Conservation (phyloP, 2,888 invertebrate genomes). For the Ormyrus rosae region DNA sequence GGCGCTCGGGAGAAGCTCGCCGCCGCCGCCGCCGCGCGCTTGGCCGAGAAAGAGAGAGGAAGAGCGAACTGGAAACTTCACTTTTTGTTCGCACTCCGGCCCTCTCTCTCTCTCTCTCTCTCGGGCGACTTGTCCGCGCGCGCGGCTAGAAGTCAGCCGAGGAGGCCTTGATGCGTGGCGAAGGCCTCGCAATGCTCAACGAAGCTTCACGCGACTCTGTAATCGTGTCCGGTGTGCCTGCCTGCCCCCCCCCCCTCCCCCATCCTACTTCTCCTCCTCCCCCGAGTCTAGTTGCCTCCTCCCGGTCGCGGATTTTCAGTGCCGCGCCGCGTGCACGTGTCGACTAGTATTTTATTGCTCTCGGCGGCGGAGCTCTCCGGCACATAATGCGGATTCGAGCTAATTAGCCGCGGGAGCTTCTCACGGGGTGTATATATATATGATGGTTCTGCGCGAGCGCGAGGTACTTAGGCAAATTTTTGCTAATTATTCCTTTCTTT, state of each 20-base stretch:
- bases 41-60: neutral
- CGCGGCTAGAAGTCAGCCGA: constrained; percentile 9
- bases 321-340: neutral
- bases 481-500: constrained; percentile 27
- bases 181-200: constrained; percentile 73
- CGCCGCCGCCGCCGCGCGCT: too few species aligned
- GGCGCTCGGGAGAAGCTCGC: neutral
- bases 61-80: constrained; percentile 46
- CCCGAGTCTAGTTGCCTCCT: constrained; percentile 37
- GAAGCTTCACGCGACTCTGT: constrained; percentile 72
- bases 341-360: constrained; percentile 33
- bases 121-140: neutral
- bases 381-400: constrained; percentile 36
- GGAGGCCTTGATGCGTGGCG: constrained; percentile 72
- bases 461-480: constrained; percentile 24
- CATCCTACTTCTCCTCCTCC: neutral
- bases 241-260: neutral
- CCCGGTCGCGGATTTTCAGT: too few species aligned
- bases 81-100: constrained; percentile 41
- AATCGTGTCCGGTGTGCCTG: constrained; percentile 71
- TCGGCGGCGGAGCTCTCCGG: neutral
- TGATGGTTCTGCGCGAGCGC: too few species aligned
- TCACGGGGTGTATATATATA: neutral
- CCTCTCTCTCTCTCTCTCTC: neutral
- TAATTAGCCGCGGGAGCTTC: constrained; percentile 20